These are phyloP conservation scores for Porites divaricata DNA, from an alignment of 92 coral and sea anemone genomes.

Conservation along the genomic window DNA sequence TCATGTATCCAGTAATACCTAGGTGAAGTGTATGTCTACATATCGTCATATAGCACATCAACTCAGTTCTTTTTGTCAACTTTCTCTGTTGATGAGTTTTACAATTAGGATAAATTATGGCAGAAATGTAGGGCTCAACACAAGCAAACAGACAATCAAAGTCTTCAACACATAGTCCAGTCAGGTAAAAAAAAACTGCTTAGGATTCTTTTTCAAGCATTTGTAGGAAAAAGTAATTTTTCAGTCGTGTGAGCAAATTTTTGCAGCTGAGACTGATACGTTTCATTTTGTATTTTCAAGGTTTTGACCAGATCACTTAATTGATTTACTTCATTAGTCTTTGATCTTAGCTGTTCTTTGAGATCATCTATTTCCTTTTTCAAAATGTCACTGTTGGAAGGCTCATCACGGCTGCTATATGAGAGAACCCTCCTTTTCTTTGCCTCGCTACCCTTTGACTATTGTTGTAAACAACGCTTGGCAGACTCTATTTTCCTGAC, in stretches of 20 bases:
- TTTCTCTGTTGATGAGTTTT: constrained; percentile 59
- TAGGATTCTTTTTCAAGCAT: constrained; percentile 28
- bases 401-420: constrained; percentile 34
- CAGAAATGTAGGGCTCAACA: constrained; percentile 49
- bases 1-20: constrained; percentile 45
- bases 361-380: constrained; percentile 50
- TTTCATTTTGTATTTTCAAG: constrained; percentile 36
- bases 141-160: constrained; percentile 60
- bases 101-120: constrained; percentile 57
- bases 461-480: constrained; percentile 40
- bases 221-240: neutral
- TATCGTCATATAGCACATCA: constrained; percentile 49
- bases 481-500: constrained; percentile 50
- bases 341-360: constrained; percentile 43
- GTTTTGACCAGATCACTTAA: constrained; percentile 41
- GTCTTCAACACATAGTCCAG: constrained; percentile 49
- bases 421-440: constrained; percentile 52
- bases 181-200: constrained; percentile 54
- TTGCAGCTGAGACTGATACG: constrained; percentile 6
- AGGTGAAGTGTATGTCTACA: constrained; percentile 58
- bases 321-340: constrained; percentile 35
- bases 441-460: constrained; percentile 20
- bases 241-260: constrained; percentile 5
- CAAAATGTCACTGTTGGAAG: constrained; percentile 42
- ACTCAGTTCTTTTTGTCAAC: constrained; percentile 55